Base-by-base conservation (phyloP, 2,888 invertebrate species). In the Plutella xylostella region DNA sequence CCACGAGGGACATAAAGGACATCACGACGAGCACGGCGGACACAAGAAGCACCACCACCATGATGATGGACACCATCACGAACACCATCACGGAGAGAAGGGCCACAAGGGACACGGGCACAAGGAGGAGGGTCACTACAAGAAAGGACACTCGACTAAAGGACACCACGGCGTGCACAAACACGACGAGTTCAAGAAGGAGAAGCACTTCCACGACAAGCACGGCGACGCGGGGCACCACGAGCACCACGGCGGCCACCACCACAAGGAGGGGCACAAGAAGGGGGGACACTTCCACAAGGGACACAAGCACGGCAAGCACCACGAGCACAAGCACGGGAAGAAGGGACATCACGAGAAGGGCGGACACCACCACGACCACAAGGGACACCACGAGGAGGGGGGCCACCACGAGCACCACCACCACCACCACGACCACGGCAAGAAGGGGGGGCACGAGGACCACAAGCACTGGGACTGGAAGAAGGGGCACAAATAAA, bases 91-190 rank as follows among this genome's bases (percentile, higher is more conserved):
- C 54, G 89, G 88, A 3, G 88, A 89, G 43, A 89, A 90, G 58
- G 89, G 89, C 1, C 87, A 88, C 57, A 89, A 89, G 54, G 88
- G 88, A 1, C 78, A 79, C 47, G 77, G 79, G 0, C 80, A 79
- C 47, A 82, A 86, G 50, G 85, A 83, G 49, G 69, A 83, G 53
- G 93, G 93, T 2, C 87, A 88, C 55, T 93, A 90, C 69, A 91
- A 92, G 52, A 94, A 94, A 62, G 93, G 93, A 0, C 93, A 94
- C 72, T 91, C 90, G 56, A 93, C 93, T 52, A 92, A 94, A 67
- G 93, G 94, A 46, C 92, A 92, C 56, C 94, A 94, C 62, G 90
- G 93, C 55, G 88, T 93, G 3, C 92, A 94, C 73, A 94, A 94
- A 65, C 79, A 91, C 54, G 92, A 94, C 69, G 94, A 94, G 73